phyloP scores from a whole-genome alignment of 2,113 vertebrate genomes.

The Apus apus region DNA sequence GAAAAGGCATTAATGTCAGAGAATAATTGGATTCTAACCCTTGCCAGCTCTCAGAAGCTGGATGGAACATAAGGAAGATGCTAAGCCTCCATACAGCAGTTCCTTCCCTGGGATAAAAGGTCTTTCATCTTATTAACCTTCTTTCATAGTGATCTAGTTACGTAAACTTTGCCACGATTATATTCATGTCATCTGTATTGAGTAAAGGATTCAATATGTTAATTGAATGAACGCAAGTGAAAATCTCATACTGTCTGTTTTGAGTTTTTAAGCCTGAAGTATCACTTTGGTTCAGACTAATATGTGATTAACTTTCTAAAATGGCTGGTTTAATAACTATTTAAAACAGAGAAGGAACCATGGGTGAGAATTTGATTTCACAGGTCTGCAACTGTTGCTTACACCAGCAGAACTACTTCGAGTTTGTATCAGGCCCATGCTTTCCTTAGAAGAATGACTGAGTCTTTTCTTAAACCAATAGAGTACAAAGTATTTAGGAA shows the following conservation, averaged over 20 bases:
- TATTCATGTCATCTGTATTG: background rate
- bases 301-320: background rate
- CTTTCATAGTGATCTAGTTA: slow-evolving; percentile 61
- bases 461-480: background rate
- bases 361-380: background rate
- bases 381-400: background rate
- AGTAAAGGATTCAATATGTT: background rate
- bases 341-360: background rate
- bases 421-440: background rate
- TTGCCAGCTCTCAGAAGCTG: slow-evolving; percentile 51
- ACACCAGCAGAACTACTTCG: background rate
- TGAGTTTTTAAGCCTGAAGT: background rate
- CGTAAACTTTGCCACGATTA: slow-evolving; percentile 46
- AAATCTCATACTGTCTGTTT: background rate
- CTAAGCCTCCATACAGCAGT: slow-evolving; percentile 55
- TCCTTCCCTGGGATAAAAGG: slow-evolving; percentile 45
- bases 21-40: slow-evolving; percentile 68
- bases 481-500: background rate
- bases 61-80: slow-evolving; percentile 40
- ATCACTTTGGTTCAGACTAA: background rate
- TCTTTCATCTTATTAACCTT: slow-evolving; percentile 64
- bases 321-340: background rate
- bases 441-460: background rate
- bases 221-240: background rate
- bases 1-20: slow-evolving; percentile 67